These are phyloP conservation scores for Monomorium pharaonis DNA, from an alignment of 1,140 invertebrate species.

Conservation along the genomic window DNA sequence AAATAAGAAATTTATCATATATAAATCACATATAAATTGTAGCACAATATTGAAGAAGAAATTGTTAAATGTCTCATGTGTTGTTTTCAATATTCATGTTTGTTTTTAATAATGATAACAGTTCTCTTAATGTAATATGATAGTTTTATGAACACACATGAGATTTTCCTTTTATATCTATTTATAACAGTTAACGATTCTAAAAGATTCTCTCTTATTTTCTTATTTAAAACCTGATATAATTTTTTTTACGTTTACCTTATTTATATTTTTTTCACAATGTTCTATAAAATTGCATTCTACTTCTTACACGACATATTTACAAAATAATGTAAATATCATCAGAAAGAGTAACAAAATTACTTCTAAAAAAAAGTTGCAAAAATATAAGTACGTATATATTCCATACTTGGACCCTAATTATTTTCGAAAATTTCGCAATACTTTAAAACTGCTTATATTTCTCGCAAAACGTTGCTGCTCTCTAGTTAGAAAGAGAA, in stretches of 20 bases:
- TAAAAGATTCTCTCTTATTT: not conserved
- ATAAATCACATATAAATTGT: not conserved
- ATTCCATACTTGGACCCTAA: constrained; percentile 30
- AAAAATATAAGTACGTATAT: constrained; percentile 42
- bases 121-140: not conserved
- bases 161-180: not conserved
- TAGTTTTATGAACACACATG: not conserved
- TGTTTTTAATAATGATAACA: not conserved
- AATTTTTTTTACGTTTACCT: not conserved
- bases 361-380: not conserved
- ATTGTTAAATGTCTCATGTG: not conserved
- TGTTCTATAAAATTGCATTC: constrained; percentile 12
- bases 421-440: constrained; percentile 27
- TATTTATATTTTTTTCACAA: not conserved
- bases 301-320: not conserved
- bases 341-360: not conserved
- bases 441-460: not conserved
- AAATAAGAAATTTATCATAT: not conserved
- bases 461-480: not conserved
- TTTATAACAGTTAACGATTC: not conserved
- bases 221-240: constrained; percentile 4
- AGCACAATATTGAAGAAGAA: not conserved
- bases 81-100: not conserved
- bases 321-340: constrained; percentile 8
- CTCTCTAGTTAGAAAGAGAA: not conserved